Evolutionary conservation across 2,113 vertebrate genomes (phyloP).

Genomic region (Ciconia maguari): DNA sequence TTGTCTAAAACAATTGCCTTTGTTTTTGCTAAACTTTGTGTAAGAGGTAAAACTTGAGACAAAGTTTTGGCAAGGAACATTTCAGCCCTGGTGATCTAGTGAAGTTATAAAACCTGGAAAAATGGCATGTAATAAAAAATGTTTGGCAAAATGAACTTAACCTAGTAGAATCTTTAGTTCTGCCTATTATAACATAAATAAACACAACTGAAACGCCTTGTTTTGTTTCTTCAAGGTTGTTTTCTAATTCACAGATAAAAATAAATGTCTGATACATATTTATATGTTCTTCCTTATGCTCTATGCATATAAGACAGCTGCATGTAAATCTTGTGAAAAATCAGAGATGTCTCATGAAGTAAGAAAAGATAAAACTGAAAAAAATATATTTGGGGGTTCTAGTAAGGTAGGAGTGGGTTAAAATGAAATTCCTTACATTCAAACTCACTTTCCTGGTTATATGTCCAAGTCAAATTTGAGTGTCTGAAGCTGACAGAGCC

Average conservation of each 20-base stretch:
- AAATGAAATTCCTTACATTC: background rate
- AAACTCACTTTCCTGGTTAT: background rate
- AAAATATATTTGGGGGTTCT: background rate
- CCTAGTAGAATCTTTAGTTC: background rate
- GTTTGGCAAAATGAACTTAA: background rate
- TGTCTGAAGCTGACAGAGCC: fast-evolving
- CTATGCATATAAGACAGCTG: fast-evolving
- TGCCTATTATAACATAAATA: background rate
- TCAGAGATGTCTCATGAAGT: background rate
- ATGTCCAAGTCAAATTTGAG: background rate
- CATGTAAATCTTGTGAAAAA: background rate
- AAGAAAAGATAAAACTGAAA: background rate
- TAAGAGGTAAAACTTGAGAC: background rate
- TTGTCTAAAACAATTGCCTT: background rate
- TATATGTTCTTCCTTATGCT: background rate
- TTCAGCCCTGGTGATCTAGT: background rate
- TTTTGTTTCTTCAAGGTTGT: background rate
- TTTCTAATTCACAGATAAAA: background rate
- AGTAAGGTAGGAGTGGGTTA: background rate
- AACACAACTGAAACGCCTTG: background rate
- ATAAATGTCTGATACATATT: background rate
- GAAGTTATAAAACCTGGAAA: background rate
- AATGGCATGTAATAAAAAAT: background rate
- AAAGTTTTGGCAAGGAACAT: background rate
- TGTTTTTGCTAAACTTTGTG: background rate